Base-by-base conservation (phyloP, 2,888 invertebrate genomes). In the Hydrotaea cyrtoneurina region DNA sequence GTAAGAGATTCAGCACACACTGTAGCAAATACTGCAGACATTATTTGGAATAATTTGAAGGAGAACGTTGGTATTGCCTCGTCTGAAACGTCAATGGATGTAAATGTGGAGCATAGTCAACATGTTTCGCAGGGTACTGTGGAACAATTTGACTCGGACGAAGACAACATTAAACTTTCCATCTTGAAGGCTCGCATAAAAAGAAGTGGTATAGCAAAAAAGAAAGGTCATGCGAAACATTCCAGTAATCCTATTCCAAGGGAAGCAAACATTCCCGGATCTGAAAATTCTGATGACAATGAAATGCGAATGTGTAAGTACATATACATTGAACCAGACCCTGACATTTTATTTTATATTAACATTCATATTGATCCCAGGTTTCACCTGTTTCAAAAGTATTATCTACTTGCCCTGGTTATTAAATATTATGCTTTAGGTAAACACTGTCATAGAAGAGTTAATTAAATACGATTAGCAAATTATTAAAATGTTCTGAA, bases 251-350 rank as follows among this genome's bases (percentile, higher is more conserved):
- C 50, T n/a, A 13, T n/a, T 50, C n/a, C n/a, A 50, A 15, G 50
- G 2, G n/a, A 50, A 0, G 23, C 15, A 15, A 8, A 82, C 64
- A 78, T 87, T 3, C 39, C 77, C 0, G 75, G 73, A 19, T n/a
- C 74, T 19, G 46, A 78, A 8, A 36, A 15, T 10, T 5, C 31
- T 10, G 11, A 2, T 8, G 11, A 43, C 1, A 66, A 78, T 13
- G 81, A 83, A 46, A 82, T 87, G 78, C 78, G 64, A 8, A 78
- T 85, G n/a, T 83, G 86, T 86, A 69, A 85, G 85, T 85, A 53
- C 43, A 43, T 43, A 13, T 69, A 19, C 46, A 31, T n/a, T n/a
- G n/a, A n/a, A n/a, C n/a, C n/a, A n/a, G n/a, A n/a, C n/a, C n/a
- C n/a, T n/a, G n/a, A n/a, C n/a, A n/a, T n/a, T n/a, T n/a, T n/a